Conservation (phyloP, 2,888 invertebrate species). For the Ashinkailepas kermadecensis region DNA sequence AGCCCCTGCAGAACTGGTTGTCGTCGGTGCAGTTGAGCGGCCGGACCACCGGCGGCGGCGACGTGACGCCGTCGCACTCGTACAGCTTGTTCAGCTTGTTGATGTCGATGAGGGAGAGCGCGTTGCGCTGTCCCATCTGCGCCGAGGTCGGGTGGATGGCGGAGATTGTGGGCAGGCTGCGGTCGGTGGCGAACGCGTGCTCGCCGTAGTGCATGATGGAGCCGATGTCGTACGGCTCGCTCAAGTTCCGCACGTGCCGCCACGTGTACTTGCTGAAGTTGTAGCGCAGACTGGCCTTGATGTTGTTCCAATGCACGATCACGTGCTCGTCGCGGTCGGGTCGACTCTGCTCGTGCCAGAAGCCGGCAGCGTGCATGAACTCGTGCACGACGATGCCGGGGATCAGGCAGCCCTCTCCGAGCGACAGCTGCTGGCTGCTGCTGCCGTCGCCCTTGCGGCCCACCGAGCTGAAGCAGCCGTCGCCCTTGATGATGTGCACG, state of each 20-base stretch:
- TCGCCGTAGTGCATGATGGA: constrained; percentile 36
- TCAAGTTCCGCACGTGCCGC: constrained; percentile 34
- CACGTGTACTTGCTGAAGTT: constrained; percentile 40
- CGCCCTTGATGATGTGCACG: constrained; percentile 41
- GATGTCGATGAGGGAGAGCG: constrained; percentile 31
- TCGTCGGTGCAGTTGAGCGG: background rate
- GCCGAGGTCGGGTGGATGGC: background rate
- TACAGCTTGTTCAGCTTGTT: constrained; percentile 34
- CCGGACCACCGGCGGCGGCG: background rate
- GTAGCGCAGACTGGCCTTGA: constrained; percentile 38
- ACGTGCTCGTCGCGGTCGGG: constrained; percentile 46
- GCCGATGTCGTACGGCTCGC: constrained; percentile 34
- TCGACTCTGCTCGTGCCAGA: constrained; percentile 48
- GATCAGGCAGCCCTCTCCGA: constrained; percentile 39
- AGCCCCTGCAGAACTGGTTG: background rate
- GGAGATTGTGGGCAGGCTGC: constrained; percentile 33
- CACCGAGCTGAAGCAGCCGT: constrained; percentile 46
- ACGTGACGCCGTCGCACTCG: constrained; percentile 11
- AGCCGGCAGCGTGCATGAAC: constrained; percentile 46
- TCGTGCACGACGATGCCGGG: constrained; percentile 45
- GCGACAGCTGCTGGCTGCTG: constrained; percentile 44
- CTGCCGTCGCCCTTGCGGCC: constrained; percentile 43
- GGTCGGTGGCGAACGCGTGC: constrained; percentile 34
- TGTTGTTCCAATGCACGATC: constrained; percentile 39
- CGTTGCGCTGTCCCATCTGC: constrained; percentile 32